Evolutionary conservation across 2,797 vertebrate genomes (phyloP).

Genomic region (Lacerta bilineata): DNA sequence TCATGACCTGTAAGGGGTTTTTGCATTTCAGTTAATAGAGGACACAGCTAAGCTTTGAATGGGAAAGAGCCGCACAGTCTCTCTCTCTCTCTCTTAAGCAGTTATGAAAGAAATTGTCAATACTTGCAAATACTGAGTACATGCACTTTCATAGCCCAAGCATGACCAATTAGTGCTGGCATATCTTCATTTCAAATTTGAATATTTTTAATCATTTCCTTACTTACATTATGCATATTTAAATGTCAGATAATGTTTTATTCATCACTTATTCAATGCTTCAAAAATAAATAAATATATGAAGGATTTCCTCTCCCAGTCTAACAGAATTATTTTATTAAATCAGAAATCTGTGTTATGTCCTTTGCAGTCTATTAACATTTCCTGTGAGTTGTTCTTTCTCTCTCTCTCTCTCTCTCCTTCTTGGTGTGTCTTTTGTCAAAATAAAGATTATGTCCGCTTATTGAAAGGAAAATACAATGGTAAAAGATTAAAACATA

Average conservation of each 20-base stretch:
- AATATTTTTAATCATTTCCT: slow-evolving; percentile 28
- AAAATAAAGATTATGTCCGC: slow-evolving; percentile 26
- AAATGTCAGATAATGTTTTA: slow-evolving; percentile 6
- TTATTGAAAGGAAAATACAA: neutral
- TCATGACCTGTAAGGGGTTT: too few relatives aligned
- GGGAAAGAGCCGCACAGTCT: neutral
- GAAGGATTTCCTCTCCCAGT: slow-evolving; percentile 20
- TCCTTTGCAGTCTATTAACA: slow-evolving; percentile 40
- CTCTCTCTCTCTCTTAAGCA: neutral
- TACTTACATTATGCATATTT: slow-evolving; percentile 12
- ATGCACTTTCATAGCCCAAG: neutral
- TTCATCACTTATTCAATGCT: slow-evolving; percentile 16
- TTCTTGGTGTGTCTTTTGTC: neutral
- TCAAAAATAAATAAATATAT: neutral
- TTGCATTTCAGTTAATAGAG: neutral
- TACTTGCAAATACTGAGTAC: neutral
- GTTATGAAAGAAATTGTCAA: neutral
- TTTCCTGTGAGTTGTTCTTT: slow-evolving; percentile 1
- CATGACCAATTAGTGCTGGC: slow-evolving; percentile 13
- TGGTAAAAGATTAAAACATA: slow-evolving; percentile 14
- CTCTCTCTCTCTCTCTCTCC: neutral
- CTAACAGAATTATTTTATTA: slow-evolving; percentile 20
- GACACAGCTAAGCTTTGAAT: neutral
- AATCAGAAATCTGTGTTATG: slow-evolving; percentile 9
- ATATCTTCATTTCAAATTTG: slow-evolving; percentile 8